These are phyloP conservation scores for Chrysopilus asiliformis DNA, from an alignment of 2,888 invertebrate genomes.

Conservation along the genomic window DNA sequence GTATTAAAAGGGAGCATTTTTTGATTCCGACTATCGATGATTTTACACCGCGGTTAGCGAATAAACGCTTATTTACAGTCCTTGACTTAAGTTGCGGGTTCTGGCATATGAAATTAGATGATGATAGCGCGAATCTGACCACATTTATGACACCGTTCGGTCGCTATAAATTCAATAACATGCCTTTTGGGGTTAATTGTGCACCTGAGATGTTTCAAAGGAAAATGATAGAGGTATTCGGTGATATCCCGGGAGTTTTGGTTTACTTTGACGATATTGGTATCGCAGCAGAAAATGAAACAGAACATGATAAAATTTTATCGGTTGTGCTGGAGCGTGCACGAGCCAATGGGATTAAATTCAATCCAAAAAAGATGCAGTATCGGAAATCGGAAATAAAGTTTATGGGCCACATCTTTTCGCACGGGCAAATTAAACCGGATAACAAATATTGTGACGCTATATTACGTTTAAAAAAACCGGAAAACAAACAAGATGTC, in stretches of 20 bases:
- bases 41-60: conserved; percentile 12
- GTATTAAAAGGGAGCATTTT: conserved; percentile 19
- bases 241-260: conserved; percentile 22
- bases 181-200: conserved; percentile 11
- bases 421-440: conserved; percentile 13
- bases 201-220: conserved; percentile 20
- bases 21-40: conserved; percentile 20
- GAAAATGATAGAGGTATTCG: conserved; percentile 22
- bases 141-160: conserved; percentile 13
- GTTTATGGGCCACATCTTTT: conserved; percentile 21
- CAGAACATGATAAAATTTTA: conserved; percentile 15
- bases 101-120: conserved; percentile 10
- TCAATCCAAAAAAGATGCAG: conserved; percentile 21
- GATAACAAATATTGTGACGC: conserved; percentile 11
- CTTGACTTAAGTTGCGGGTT: conserved; percentile 7
- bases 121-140: conserved; percentile 8
- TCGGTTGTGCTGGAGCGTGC: conserved; percentile 12
- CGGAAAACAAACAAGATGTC: not conserved
- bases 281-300: conserved; percentile 15
- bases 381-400: conserved; percentile 16
- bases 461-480: not conserved
- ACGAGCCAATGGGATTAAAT: conserved; percentile 13
- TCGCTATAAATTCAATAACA: conserved; percentile 7
- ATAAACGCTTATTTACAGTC: conserved; percentile 7
- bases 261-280: conserved; percentile 27